Evolutionary conservation across 2,888 invertebrate species (phyloP), one percentile per base, ranked within the genome.

Genomic region (Aplocera efformata): DNA sequence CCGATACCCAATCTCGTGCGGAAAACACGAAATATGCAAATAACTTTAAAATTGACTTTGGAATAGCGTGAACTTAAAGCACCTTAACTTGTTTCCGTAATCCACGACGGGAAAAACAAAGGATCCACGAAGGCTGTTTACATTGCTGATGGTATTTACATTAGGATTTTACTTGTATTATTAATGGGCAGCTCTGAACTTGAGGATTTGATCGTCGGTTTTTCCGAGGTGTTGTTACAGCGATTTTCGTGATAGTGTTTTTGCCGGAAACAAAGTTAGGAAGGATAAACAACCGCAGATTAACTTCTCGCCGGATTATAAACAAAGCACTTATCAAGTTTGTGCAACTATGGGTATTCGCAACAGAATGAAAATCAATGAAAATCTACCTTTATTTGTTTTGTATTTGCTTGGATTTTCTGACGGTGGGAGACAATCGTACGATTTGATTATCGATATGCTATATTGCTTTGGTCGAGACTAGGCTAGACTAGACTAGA

Each of bases 1-100:
- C 50, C 43, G 47, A 57, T 50, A 49, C 42, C 58, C 57, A 59
- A 56, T 52, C 57, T 61, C 57, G 56, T 48, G 49, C 50, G 63
- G 65, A 63, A 69, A 73, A 72, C 64, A 71, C 65, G 63, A 71
- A 77, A 74, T 76, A 79, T 78, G 77, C 70, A 72, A 78, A 78
- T 75, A 64, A 65, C 65, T 75, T 74, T 70, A 66, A 75, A 75
- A 78, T 77, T 72, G 67, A 70, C 73, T 77, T 69, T 51, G 64
- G 58, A 67, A 66, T 63, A 53, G 57, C 59, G 39, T 47, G 42
- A 54, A 66, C 53, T 58, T 59, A 39, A 33, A 48, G 45, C 50
- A 40, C 47, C 49, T 51, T 50, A 17, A 42, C 49, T 48, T 52
- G 48, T 48, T 50, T 21, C 38, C 44, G 42, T 55, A 50, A 50